Evolutionary conservation across 2,797 vertebrate genomes (phyloP).

Genomic region (Bovichtus diacanthus): DNA sequence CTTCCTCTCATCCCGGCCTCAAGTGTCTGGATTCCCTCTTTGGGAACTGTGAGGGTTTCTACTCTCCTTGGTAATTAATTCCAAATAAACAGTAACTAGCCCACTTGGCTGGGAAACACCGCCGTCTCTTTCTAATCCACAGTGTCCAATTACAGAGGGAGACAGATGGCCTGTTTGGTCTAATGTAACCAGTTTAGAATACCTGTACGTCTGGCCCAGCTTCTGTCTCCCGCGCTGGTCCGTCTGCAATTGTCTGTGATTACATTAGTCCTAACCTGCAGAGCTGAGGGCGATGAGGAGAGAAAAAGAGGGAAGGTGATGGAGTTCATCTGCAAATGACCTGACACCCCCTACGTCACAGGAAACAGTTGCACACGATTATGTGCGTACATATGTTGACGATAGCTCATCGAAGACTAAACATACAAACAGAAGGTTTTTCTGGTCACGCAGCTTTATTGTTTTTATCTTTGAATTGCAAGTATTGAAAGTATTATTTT

Average conservation of each 20-base stretch:
- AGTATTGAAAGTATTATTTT: not conserved
- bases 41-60: constrained; percentile 62
- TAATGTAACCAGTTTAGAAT: constrained; percentile 77
- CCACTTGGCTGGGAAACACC: constrained; percentile 71
- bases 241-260: constrained; percentile 64
- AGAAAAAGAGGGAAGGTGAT: constrained; percentile 25
- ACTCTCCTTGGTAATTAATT: constrained; percentile 80
- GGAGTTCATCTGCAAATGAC: constrained; percentile 61
- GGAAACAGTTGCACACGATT: not conserved
- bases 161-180: constrained; percentile 77
- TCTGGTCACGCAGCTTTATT: not conserved
- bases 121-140: constrained; percentile 66
- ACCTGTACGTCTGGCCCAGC: constrained; percentile 70
- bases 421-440: constrained; percentile 3
- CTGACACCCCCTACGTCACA: constrained; percentile 31
- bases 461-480: not conserved
- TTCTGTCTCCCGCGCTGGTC: constrained; percentile 61
- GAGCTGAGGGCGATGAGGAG: constrained; percentile 35
- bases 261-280: constrained; percentile 68
- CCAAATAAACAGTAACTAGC: constrained; percentile 82
- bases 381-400: not conserved
- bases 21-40: constrained; percentile 66
- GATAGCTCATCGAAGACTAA: not conserved
- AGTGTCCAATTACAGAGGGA: constrained; percentile 73
- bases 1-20: constrained; percentile 45